A percentile compares a stretch with the other conserved stretches of the same genome.
Evolutionary conservation across 2,888 invertebrate genomes (phyloP).

Genomic region (Parapristionchus giblindavisi): DNA sequence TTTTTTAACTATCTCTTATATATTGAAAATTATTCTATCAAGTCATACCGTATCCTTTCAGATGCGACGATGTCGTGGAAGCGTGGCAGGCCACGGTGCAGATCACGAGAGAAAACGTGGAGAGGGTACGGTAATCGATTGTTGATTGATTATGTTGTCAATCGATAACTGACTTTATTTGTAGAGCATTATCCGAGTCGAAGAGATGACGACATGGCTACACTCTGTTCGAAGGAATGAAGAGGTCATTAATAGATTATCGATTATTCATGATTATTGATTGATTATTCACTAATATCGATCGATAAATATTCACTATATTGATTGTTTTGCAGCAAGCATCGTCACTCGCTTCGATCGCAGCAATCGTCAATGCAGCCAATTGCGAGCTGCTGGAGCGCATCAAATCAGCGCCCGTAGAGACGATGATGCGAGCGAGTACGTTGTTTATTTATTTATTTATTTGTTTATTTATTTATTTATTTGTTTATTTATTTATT

Average conservation of each 20-base stretch:
- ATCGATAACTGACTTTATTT: background rate
- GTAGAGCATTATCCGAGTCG: background rate
- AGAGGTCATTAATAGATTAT: conserved; percentile 2
- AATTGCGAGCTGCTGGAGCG: conserved; percentile 20
- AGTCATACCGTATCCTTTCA: background rate
- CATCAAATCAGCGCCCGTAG: background rate
- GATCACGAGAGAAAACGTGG: conserved; percentile 12
- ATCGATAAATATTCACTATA: background rate
- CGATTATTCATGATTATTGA: too few species aligned
- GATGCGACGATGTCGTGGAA: conserved; percentile 33
- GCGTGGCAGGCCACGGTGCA: conserved; percentile 2
- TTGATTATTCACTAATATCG: background rate
- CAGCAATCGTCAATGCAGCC: conserved; percentile 1
- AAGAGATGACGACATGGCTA: conserved; percentile 12
- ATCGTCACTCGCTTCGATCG: background rate
- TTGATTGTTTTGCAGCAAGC: conserved; percentile 5
- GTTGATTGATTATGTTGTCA: background rate
- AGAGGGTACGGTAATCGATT: conserved; percentile 11
- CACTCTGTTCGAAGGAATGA: conserved; percentile 19
- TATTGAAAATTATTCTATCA: too few species aligned
- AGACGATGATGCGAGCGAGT: conserved; percentile 12
- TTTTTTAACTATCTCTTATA: too few species aligned
- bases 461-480: too few species aligned
- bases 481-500: too few species aligned
- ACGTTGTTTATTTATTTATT: too few species aligned